Evolutionary conservation across 2,113 vertebrate species (phyloP).

Genomic region (Dendropsophus ebraccatus): DNA sequence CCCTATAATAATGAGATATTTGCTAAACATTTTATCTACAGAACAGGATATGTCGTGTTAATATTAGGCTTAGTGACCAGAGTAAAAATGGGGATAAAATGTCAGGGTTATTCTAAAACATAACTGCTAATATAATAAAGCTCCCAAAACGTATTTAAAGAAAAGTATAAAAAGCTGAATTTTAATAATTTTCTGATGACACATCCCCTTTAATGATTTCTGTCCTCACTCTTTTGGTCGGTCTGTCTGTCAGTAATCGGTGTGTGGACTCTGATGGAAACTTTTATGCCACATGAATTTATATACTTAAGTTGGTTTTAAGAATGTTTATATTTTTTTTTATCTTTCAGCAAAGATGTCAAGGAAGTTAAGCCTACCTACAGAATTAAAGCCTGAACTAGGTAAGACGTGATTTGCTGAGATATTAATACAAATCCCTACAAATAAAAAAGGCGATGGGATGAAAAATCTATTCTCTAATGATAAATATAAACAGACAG

Average conservation of each 20-base stretch:
- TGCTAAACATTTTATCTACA: no score
- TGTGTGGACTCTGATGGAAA: neutral
- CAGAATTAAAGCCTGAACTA: constrained; percentile 99
- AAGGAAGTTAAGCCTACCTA: constrained; percentile 99
- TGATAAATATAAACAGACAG: no score
- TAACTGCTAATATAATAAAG: no score
- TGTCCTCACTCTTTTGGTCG: neutral
- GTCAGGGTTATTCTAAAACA: no score
- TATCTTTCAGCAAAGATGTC: constrained; percentile 99
- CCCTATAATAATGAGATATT: no score
- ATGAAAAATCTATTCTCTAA: no score
- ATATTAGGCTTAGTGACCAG: no score
- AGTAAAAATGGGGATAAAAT: no score
- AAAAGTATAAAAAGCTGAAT: no score
- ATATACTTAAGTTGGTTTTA: constrained; percentile 73
- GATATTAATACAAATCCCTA: neutral
- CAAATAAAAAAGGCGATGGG: neutral
- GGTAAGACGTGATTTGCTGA: constrained; percentile 82
- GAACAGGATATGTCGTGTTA: no score
- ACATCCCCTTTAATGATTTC: neutral
- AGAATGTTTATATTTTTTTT: constrained; percentile 92
- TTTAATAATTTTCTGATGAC: no score
- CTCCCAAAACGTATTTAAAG: no score
- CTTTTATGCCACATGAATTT: neutral
- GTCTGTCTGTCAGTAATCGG: neutral